Base-by-base conservation (phyloP, 1,140 invertebrate species). In the Odontomachus brunneus region DNA sequence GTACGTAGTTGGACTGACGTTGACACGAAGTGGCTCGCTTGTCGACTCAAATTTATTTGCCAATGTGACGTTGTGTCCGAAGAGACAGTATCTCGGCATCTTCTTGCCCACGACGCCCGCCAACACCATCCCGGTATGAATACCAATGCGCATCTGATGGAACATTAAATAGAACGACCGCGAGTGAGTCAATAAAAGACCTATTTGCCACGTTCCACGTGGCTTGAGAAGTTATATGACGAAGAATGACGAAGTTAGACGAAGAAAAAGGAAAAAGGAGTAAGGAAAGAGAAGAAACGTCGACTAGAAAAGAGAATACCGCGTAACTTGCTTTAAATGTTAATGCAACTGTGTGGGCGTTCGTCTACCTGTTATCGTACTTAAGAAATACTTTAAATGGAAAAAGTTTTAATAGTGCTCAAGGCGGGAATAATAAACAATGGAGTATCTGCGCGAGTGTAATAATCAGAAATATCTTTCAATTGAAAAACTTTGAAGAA, bases 21-120 rank as follows among this genome's bases (percentile, higher is more conserved):
- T 99, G 89, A 98, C 97, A 92, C 96, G 96, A 69, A 98, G 94
- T 0, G 98, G 97, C 93, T 98, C 98, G 74, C 98, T 99, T 48
- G 97, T 96, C 0, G 98, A 99, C 93, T 99, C 98, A 90, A 99
- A 98, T 94, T 98, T 98, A 93, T 99, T 99, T 26, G 98, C 98
- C 60, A 99, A 95, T 1, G 98, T 99, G 14, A 98, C 98, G 90
- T 99, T 98, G 93, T 98, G 97, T 0, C 98, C 98, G 89, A 98
- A 98, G 22, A 98, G 96, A 90, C 98, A 98, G 89, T 98, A 99
- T 87, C 98, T 95, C 12, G 97, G 96, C 97, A 98, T 98, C 85
- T 97, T 98, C 76, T 97, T 97, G 0, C 97, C 97, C n/a, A 98
- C 98, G 0, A 98, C 97, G 0, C 98, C 98, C 19, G 97, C 97